These are phyloP conservation scores for Mirounga angustirostris DNA, from an alignment of 2,113 vertebrate species.

Conservation along the genomic window DNA sequence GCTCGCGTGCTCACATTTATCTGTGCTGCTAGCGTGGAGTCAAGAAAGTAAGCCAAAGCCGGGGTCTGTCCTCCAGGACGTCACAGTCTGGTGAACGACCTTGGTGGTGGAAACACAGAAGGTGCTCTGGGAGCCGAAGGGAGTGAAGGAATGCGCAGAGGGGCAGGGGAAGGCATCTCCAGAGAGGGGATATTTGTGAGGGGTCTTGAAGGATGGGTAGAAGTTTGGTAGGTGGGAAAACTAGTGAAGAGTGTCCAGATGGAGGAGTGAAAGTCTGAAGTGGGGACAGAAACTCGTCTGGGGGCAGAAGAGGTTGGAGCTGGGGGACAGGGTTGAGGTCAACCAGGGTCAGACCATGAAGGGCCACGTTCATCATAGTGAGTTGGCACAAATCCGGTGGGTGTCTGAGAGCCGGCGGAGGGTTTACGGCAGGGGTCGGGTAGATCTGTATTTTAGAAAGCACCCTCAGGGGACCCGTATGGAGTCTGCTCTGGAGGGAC, in stretches of 20 bases:
- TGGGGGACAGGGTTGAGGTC: neutral
- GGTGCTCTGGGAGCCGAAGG: neutral
- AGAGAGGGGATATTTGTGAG: neutral
- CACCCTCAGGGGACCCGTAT: neutral
- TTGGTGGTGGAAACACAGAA: neutral
- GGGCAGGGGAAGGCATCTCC: neutral
- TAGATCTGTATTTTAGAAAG: neutral
- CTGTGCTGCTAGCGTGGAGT: neutral
- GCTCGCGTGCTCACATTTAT: neutral
- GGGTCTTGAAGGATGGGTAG: neutral
- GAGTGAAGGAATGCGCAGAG: neutral
- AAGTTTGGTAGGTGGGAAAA: neutral
- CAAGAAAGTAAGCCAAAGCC: neutral
- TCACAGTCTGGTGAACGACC: neutral
- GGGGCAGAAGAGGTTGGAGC: neutral
- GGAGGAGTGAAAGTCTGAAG: neutral
- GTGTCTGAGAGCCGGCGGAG: neutral
- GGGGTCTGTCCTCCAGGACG: neutral
- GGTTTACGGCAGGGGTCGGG: neutral
- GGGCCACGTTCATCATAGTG: rapidly evolving
- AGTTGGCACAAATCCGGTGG: neutral
- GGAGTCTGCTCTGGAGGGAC: neutral
- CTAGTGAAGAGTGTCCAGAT: neutral
- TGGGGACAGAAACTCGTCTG: neutral
- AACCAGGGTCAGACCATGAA: neutral